Conservation (phyloP, 2,888 invertebrate genomes). For the Sialis lutaria region DNA sequence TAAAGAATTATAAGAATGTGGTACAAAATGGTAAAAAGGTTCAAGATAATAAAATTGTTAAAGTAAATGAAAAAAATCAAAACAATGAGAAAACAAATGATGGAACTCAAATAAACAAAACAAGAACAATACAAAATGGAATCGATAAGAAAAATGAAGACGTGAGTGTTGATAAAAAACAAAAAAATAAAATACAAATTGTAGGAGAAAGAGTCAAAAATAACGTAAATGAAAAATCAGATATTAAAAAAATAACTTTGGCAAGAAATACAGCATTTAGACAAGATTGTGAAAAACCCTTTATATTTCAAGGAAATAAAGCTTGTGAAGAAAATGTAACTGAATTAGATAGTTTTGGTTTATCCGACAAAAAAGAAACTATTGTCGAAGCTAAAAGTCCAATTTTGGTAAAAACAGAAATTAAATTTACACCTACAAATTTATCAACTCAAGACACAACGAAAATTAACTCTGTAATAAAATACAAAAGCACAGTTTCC, state of each 20-base stretch:
- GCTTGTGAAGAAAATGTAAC: not conserved
- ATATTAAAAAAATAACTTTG: conserved; percentile 29
- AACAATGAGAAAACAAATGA: conserved; percentile 17
- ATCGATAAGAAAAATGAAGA: conserved; percentile 1
- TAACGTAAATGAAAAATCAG: conserved; percentile 36
- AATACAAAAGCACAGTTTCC: not conserved
- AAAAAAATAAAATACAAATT: not conserved
- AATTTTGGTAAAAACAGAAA: conserved; percentile 2
- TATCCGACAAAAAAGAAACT: not conserved
- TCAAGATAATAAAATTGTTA: conserved; percentile 12
- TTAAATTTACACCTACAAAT: conserved; percentile 20
- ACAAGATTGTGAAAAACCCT: no score
- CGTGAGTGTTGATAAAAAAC: conserved; percentile 10
- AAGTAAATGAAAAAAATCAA: conserved; percentile 22
- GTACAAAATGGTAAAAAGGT: conserved; percentile 22
- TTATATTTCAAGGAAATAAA: not conserved
- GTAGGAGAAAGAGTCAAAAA: no score
- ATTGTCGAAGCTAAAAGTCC: conserved; percentile 5
- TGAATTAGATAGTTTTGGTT: not conserved
- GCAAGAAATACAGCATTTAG: not conserved
- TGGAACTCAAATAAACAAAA: conserved; percentile 5
- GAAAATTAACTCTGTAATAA: no score
- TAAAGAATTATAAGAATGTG: conserved; percentile 25
- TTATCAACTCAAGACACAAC: no score
- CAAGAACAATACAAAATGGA: not conserved